Percentiles rank a stretch among this genome's conserved stretches.
phyloP scores from a whole-genome alignment of 2,113 vertebrate genomes.

The Speoplatyrhinus poulsoni region DNA sequence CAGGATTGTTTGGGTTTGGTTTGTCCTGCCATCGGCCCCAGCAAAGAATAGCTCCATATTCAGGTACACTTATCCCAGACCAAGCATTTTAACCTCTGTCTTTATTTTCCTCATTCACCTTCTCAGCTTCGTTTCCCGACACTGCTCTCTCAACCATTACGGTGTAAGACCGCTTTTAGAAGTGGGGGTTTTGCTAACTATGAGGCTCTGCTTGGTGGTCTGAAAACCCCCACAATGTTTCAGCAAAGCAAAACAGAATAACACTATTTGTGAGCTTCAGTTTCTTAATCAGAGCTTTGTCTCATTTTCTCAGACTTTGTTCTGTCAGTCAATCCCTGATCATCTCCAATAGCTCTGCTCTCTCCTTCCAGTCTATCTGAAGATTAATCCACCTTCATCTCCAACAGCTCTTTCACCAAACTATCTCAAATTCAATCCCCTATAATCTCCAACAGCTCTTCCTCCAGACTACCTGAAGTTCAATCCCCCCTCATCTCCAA shows the following conservation, averaged over 20 bases:
- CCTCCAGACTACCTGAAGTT: neutral
- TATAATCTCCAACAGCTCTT: neutral
- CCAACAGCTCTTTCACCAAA: slow-evolving; percentile 1
- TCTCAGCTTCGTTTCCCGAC: neutral
- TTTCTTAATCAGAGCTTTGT: too few relatives aligned
- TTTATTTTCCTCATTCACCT: neutral
- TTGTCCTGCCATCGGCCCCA: slow-evolving; percentile 34
- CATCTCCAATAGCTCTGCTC: neutral
- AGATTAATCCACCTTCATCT: neutral
- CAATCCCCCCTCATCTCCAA: neutral
- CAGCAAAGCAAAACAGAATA: too few relatives aligned
- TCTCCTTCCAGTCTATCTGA: neutral
- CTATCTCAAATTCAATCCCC: too few relatives aligned
- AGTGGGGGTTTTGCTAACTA: too few relatives aligned
- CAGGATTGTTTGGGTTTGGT: slow-evolving; percentile 42
- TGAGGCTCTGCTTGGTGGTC: too few relatives aligned
- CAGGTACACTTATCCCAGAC: slow-evolving; percentile 41
- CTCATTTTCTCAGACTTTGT: too few relatives aligned
- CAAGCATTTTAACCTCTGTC: neutral
- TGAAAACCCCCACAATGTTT: too few relatives aligned
- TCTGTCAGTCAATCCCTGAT: neutral
- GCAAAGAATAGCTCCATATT: slow-evolving; percentile 46
- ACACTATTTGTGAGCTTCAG: too few relatives aligned
- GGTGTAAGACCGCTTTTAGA: neutral
- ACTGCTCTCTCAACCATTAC: neutral